Evolutionary conservation across 2,113 vertebrate species (phyloP), one percentile per base, ranked within the genome.

Genomic region (Percina caprodes): DNA sequence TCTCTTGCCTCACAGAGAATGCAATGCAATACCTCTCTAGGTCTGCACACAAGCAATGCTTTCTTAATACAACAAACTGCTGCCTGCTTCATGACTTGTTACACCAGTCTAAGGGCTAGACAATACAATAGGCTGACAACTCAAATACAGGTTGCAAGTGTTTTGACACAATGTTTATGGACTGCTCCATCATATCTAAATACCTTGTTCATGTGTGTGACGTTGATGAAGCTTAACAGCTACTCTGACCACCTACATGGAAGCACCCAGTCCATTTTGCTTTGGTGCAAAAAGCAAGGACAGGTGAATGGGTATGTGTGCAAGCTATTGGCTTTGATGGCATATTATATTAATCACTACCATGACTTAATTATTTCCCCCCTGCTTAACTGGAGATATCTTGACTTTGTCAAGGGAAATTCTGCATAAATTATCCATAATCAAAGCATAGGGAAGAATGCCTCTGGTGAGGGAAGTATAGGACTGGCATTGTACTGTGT

Each of bases 311-410:
- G 24, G 42, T 42, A 11, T 16, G 63, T 33, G 66, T 51, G 58
- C 2, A 6, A 46, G 75, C 72, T 70, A 39, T 51, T 82, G 46
- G 13, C 73, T 86, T 74, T 69, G 66, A 73, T 49, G 60, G 77
- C 33, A 80, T 88, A 87, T 81, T 80, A 70, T 65, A 24, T 84
- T 82, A 84, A 80, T 81, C 74, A 69, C 75, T 67, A 73, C 69
- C 69, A 65, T 70, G 73, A 85, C 88, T 87, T 88, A 79, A 90
- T 92, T 74, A 89, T 23, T 12, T 30, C 42, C 66, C 24, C 63
- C 52, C 49, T 46, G 33, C 76, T 86, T 88, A 90, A 91, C 71
- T 88, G 87, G 65, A 82, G 51, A 60, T 73, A 80, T 82, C 75
- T 81, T 24, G 63, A 81, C 88, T 87, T 80, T 91, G 83, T 85